These are phyloP conservation scores for Pempheris klunzingeri DNA, from an alignment of 2,797 vertebrate species.

Conservation along the genomic window DNA sequence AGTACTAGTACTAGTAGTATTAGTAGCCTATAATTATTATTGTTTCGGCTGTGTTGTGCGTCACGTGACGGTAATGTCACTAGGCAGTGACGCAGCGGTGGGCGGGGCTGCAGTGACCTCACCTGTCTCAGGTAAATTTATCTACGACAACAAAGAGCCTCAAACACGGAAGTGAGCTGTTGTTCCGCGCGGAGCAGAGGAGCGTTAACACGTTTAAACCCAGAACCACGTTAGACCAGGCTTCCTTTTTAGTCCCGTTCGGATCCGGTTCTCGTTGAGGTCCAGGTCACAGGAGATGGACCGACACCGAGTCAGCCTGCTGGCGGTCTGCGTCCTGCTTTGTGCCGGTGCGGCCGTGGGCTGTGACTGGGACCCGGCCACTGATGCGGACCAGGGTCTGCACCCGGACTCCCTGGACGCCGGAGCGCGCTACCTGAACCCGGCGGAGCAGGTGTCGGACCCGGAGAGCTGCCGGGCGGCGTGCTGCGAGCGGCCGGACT, in stretches of 20 bases:
- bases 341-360: not conserved
- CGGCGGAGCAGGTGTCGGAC: not conserved
- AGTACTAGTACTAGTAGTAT: no score
- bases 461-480: slow-evolving; percentile 22
- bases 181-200: not conserved
- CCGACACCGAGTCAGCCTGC: not conserved
- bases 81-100: not conserved
- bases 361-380: slow-evolving; percentile 61
- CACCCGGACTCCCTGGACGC: not conserved
- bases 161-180: slow-evolving; percentile 59
- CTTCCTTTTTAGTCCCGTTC: no score
- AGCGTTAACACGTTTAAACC: no score
- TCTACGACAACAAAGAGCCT: slow-evolving; percentile 43
- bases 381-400: slow-evolving; percentile 7
- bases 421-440: slow-evolving; percentile 1
- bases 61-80: not conserved
- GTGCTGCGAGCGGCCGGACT: slow-evolving; percentile 63
- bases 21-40: no score
- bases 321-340: slow-evolving; percentile 28
- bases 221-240: not conserved
- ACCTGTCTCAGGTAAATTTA: slow-evolving; percentile 69
- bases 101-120: slow-evolving; percentile 45
- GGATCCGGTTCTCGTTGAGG: not conserved
- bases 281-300: not conserved
- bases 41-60: not conserved